Conservation (phyloP, 2,888 invertebrate genomes). For the Dysmachus trigonus region DNA sequence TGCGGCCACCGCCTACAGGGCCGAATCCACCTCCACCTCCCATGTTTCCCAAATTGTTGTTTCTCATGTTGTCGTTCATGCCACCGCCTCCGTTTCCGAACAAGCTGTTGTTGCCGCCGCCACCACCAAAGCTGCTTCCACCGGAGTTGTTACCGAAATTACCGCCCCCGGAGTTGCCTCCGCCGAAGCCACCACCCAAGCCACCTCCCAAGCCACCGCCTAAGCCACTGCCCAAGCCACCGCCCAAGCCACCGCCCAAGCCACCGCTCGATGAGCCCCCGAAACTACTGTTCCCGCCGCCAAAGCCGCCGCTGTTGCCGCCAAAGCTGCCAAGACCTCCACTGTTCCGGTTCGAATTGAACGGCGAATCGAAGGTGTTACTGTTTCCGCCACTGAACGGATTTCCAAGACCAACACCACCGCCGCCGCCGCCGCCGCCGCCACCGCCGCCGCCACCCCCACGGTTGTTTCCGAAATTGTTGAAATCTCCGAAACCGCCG, state of each 20-base stretch:
- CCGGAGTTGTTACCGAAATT: slow-evolving; percentile 48
- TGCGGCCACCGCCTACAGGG: slow-evolving; percentile 55
- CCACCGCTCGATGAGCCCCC: slow-evolving; percentile 3
- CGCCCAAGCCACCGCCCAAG: slow-evolving; percentile 42
- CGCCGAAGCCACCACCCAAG: slow-evolving; percentile 34
- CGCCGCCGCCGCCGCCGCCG: not conserved
- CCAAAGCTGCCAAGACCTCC: slow-evolving; percentile 25
- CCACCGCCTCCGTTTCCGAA: slow-evolving; percentile 10
- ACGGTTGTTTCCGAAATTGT: slow-evolving; percentile 43
- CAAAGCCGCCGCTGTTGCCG: not conserved
- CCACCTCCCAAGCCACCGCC: slow-evolving; percentile 20
- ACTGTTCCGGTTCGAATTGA: slow-evolving; percentile 41
- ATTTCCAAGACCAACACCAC: slow-evolving; percentile 5
- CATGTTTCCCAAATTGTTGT: not conserved
- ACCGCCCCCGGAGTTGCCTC: slow-evolving; percentile 15
- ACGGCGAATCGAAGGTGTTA: slow-evolving; percentile 43
- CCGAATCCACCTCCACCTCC: slow-evolving; percentile 38
- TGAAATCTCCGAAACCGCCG: slow-evolving; percentile 27
- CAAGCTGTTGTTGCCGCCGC: slow-evolving; percentile 41
- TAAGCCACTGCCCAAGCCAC: slow-evolving; percentile 42
- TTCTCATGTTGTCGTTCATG: slow-evolving; percentile 10
- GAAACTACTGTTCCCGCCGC: no score
- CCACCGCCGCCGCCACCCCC: not conserved
- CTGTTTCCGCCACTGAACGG: slow-evolving; percentile 49
- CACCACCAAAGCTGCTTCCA: slow-evolving; percentile 40